Percentiles rank a stretch among this genome's conserved stretches.
These are phyloP conservation scores for pig (Sus scrofa) DNA, from an alignment of 2,113 vertebrate genomes.

Conservation along the genomic window T2T-Sscrofa CM000812.6:63075001-63075500, in stretches of 20 bases:
- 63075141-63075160: too few relatives aligned
- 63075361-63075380: conserved; percentile 72
- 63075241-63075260: too few relatives aligned
- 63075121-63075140: too few relatives aligned
- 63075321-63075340: conserved; percentile 65
- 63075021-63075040: not conserved
- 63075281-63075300: conserved; percentile 44
- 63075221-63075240: too few relatives aligned
- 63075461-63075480: conserved; percentile 67
- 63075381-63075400: conserved; percentile 75
- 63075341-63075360: conserved; percentile 53
- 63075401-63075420: conserved; percentile 73
- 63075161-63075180: too few relatives aligned
- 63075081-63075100: too few relatives aligned
- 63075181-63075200: too few relatives aligned
- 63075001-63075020: conserved; percentile 13
- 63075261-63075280: not conserved
- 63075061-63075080: too few relatives aligned
- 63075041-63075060: too few relatives aligned
- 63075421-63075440: conserved; percentile 64
- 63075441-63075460: conserved; percentile 70
- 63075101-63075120: too few relatives aligned
- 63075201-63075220: too few relatives aligned
- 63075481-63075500: conserved; percentile 50
- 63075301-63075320: conserved; percentile 35